Conservation (phyloP, 2,797 vertebrate genomes). For the Muraenolepis orangiensis region DNA sequence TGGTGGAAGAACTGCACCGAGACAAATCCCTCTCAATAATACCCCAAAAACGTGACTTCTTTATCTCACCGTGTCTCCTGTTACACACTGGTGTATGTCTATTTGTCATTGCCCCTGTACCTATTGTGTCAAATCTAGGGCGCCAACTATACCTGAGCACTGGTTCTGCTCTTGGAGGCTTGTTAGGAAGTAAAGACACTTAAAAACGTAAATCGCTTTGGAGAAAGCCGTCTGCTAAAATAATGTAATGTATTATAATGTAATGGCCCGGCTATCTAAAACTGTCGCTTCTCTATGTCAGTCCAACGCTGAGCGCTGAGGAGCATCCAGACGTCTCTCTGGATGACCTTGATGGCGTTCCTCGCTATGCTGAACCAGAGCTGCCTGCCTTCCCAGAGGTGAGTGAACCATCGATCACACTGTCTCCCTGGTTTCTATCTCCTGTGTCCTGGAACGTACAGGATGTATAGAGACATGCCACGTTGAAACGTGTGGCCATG, state of each 20-base stretch:
- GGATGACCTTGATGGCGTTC: conserved; percentile 24
- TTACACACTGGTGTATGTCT: too few relatives aligned
- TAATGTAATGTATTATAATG: too few relatives aligned
- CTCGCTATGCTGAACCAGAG: conserved; percentile 26
- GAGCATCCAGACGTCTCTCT: conserved; percentile 19
- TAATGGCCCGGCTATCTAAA: not conserved
- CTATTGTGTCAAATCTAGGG: too few relatives aligned
- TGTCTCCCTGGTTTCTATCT: not conserved
- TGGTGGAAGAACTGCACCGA: conserved; percentile 20
- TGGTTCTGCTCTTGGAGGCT: too few relatives aligned
- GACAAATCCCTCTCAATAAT: not conserved
- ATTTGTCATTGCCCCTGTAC: too few relatives aligned
- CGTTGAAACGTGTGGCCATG: not conserved
- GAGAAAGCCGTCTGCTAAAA: too few relatives aligned
- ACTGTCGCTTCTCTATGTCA: conserved; percentile 27
- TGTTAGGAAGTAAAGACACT: too few relatives aligned
- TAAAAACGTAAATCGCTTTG: too few relatives aligned
- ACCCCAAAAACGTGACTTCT: not conserved
- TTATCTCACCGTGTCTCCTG: not conserved
- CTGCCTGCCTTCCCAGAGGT: conserved; percentile 66
- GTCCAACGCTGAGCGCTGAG: conserved; percentile 26
- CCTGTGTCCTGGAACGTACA: not conserved
- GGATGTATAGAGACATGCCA: not conserved
- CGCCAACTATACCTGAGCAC: too few relatives aligned
- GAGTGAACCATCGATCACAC: conserved; percentile 12